Percentiles rank a stretch among this genome's conserved stretches.
Evolutionary conservation across 2,113 vertebrate genomes (phyloP).

Genomic region (Rutilus rutilus): DNA sequence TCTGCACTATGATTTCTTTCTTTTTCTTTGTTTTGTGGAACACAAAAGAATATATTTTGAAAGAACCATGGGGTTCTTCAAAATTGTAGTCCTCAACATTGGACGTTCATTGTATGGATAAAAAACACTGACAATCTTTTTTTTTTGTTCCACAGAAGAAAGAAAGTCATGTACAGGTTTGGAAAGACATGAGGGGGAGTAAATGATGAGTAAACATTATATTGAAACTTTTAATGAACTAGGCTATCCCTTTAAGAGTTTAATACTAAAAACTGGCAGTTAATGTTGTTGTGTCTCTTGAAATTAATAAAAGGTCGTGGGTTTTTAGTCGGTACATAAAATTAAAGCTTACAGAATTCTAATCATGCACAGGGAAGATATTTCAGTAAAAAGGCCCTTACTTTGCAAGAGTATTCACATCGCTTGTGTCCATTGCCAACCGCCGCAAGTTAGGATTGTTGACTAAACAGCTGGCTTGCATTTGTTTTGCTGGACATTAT

Average conservation of each 20-base stretch:
- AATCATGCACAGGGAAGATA: background rate
- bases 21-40: background rate
- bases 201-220: background rate
- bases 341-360: background rate
- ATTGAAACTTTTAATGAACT: background rate
- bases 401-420: slow-evolving; percentile 1
- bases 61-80: background rate
- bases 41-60: background rate
- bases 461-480: slow-evolving; percentile 33
- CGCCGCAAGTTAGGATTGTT: background rate
- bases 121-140: background rate
- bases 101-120: background rate
- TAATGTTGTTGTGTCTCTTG: background rate
- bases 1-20: background rate
- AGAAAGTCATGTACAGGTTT: background rate
- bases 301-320: background rate
- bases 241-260: background rate
- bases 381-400: background rate
- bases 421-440: background rate
- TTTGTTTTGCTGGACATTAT: slow-evolving; percentile 21
- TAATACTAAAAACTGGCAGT: background rate
- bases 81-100: background rate
- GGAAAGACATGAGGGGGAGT: background rate
- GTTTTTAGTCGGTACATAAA: background rate
- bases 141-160: background rate